Evolutionary conservation across 2,797 vertebrate species (phyloP).

Genomic region (Phrynocephalus vlangalii): DNA sequence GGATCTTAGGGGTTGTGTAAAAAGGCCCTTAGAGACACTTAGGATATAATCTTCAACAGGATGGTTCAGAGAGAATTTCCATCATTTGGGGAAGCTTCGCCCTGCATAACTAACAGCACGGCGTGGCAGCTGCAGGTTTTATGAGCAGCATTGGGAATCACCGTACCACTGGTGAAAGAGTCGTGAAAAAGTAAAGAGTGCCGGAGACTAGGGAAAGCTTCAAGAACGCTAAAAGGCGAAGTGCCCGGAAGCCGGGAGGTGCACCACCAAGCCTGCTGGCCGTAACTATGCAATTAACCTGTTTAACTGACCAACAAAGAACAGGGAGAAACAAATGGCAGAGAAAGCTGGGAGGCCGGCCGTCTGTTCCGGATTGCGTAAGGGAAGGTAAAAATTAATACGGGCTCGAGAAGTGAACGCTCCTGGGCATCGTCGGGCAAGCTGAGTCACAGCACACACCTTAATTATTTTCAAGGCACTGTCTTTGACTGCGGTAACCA

Average conservation of each 20-base stretch:
- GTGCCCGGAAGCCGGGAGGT: too few species aligned
- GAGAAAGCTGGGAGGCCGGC: background rate
- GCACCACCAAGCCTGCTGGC: background rate
- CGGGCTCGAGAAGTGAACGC: background rate
- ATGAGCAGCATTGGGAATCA: background rate
- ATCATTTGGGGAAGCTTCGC: background rate
- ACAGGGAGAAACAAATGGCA: background rate
- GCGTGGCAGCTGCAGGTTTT: too few species aligned
- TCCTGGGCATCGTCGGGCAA: conserved; percentile 15
- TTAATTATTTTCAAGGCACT: background rate
- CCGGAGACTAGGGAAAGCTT: background rate
- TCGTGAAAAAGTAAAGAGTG: background rate
- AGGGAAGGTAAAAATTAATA: background rate
- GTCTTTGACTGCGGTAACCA: background rate
- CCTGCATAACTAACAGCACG: too few species aligned
- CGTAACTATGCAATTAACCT: conserved; percentile 3
- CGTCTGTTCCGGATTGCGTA: background rate
- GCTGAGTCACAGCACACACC: background rate
- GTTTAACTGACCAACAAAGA: conserved; percentile 10
- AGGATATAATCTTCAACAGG: background rate
- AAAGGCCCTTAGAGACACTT: too few species aligned
- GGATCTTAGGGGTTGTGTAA: too few species aligned
- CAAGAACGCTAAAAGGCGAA: background rate
- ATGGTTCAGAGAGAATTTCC: background rate
- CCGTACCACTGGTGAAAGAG: background rate